Evolutionary conservation across 1,140 invertebrate genomes (phyloP), one percentile per base, ranked within the genome.

Genomic region (Leptinotarsa texana): DNA sequence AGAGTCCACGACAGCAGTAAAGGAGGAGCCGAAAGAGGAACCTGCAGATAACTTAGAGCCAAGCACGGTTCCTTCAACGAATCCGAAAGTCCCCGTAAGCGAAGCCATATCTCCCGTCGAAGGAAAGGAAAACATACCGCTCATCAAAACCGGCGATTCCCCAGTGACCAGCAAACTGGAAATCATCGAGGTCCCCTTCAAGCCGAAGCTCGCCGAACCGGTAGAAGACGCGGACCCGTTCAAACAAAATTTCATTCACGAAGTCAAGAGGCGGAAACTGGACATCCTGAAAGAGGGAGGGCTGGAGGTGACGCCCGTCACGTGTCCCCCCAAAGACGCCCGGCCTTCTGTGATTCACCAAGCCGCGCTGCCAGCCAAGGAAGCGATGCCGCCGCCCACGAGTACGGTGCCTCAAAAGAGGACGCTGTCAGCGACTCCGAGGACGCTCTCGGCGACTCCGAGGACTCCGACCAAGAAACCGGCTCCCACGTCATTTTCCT

Each of bases 201-300:
- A 86, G 79, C 87, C 89, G 0, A 88, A 88, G 77, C 89, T 88
- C 3, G 89, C 90, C 2, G 91, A 92, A 80, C 88, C 91, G n/a
- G 90, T 91, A 74, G 83, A 91, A 2, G 89, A 90, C 77, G 83
- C 79, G 8, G 87, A 49, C 74, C 63, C 33, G n/a, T 74, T 49
- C 15, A 72, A 74, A 68, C 72, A 63, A 33, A 63, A 75, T 33
- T 77, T 78, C 24, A 48, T 82, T 5, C 77, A 79, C 13, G 80
- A 82, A 63, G 87, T 91, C 8, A 93, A 92, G 79, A 92, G 91
- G 80, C 88, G 91, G 68, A 93, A 93, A 80, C 84, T 93, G 8
- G 92, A 93, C 70, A 92, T 93, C 27, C 85, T 93, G 22, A 90
- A 92, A 69, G 90, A 93, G 72, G 89, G 92, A 4, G 92, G 92